Evolutionary conservation across 1,140 invertebrate species (phyloP), one percentile per base, ranked within the genome.

Genomic region (Dufourea novaeangliae): DNA sequence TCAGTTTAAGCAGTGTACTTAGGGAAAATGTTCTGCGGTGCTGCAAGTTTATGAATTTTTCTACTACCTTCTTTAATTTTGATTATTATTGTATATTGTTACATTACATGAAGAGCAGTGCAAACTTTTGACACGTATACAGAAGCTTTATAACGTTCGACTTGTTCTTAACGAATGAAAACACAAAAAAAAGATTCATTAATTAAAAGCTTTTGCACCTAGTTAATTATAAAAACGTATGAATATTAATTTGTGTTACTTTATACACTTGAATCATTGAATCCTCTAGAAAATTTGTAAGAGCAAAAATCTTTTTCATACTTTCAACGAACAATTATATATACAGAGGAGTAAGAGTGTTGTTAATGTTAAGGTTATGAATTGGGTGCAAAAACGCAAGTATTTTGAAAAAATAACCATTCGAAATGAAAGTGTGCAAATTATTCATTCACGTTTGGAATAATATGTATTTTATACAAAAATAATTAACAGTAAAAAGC

Each of bases 1-100:
- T 83, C 86, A 88, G 89, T 85, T 72, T 71, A 68, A 90, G 88
- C 88, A 89, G 79, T 89, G 87, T 87, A 88, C 90, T 90, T 88
- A 80, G 81, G 73, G 52, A 68, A 50, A 44, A 74, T 80, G 62
- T 76, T 70, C 32, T 70, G 68, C 22, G 68, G 71, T 81, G 66
- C 66, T 69, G 59, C 52, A 39, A 64, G 27, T 57, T 64, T 68
- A 67, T 44, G 29, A 59, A 29, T 62, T 44, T 56, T 63, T 44
- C 27, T 50, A 39, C 12, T 22, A 61, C 32, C n/a, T 56, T 20
- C 64, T 41, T 63, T 44, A 71, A 12, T 27, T 25, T 44, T 32
- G 46, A 56, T 75, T 57, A 34, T 67, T 46, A 57, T 25, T 34
- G 52, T 44, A 54, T 37, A 39, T 66, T 34, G 14, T 64, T 52